Base-by-base conservation (phyloP, 2,113 vertebrate genomes). In the Sceloporus undulatus region DNA sequence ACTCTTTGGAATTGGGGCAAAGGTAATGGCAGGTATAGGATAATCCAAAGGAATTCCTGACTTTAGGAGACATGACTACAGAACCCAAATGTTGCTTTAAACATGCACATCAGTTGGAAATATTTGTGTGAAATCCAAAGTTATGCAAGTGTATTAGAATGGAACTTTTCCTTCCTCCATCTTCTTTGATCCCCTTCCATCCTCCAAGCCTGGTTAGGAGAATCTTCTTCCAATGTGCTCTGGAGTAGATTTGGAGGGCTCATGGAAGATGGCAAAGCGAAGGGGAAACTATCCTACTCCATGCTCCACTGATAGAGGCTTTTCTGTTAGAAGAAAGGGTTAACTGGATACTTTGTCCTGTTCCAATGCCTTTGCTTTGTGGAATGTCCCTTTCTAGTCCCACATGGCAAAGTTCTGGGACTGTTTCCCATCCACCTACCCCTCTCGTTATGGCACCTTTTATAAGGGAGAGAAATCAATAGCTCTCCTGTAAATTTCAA, bases 401-500 rank as follows among this genome's bases (percentile, higher is more conserved):
- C 56, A 38, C 42, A 68, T 52, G 59, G 42, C 38, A 75, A 74
- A 87, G 59, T 29, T 27, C 2, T 14, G 29, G 62, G 5, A n/a
- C 21, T 54, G 34, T 48, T 82, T n/a, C 62, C 38, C 81, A 88
- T 78, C 82, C 62, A 68, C 34, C 13, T 87, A 42, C 68, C 79
- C 62, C 38, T 77, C n/a, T 19, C 29, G 70, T 84, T 59, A 68
- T 77, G n/a, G 62, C n/a, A 83, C 75, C 65, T 84, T 77, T 83
- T 88, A 25, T 77, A 83, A 88, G 16, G 42, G 79, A 56, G 48
- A 14, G 14, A 6, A 86, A 86, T 86, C 80, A 84, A 84, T 0
- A 62, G 25, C 40, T 40, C 11, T 59, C 18, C 68, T 88, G 42
- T 80, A 89, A 91, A 80, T 89, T 91, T 83, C 77, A 91, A 87